Base-by-base conservation (phyloP, 23 tunicate genomes). In the Diplosoma virens region DNA sequence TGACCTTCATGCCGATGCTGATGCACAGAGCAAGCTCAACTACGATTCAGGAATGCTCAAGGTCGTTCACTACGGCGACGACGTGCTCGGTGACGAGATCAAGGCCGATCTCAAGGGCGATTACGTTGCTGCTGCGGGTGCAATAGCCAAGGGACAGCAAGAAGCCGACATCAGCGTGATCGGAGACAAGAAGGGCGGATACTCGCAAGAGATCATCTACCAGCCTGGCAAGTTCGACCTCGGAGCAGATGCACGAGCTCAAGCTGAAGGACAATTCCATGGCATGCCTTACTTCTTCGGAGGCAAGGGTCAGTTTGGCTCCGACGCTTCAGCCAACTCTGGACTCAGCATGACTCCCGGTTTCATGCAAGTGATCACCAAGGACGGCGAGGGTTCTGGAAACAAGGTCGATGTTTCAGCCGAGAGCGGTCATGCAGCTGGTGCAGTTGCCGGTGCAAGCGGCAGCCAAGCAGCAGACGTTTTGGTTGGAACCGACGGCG, bases 131-230 rank as follows among this genome's bases (percentile, higher is more conserved):
- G 69, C 17, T 26, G 69, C 69, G 28, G 35, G 30, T 2, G 69
- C 69, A 3, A 17, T 27, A 26, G 69, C 30, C 9, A 27, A 34
- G 9, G 69, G 69, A 61, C 2, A 34, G n/a, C 69, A 61, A 11
- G 69, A 61, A 5, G 69, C 69, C 6, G 17, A 3, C n/a, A n/a
- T 61, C n/a, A 6, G 21, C 34, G 69, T 61, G n/a, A 35, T 27
- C 69, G 69, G 69, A 61, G 69, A 35, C 69, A 61, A 61, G 69
- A 61, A 27, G 35, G 69, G 69, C 34, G 69, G 69, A 3, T 61
- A 34, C 2, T 5, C 6, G 35, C 4, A 27, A 34, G 21, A 27
- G 69, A 6, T 22, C 69, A 61, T 27, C 34, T 61, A 9, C 69
- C 69, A 61, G 9, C 69, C 69, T 27, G 69, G 69, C 6, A 34